Evolutionary conservation across 2,888 invertebrate genomes (phyloP).

Genomic region (Idaea aversata): DNA sequence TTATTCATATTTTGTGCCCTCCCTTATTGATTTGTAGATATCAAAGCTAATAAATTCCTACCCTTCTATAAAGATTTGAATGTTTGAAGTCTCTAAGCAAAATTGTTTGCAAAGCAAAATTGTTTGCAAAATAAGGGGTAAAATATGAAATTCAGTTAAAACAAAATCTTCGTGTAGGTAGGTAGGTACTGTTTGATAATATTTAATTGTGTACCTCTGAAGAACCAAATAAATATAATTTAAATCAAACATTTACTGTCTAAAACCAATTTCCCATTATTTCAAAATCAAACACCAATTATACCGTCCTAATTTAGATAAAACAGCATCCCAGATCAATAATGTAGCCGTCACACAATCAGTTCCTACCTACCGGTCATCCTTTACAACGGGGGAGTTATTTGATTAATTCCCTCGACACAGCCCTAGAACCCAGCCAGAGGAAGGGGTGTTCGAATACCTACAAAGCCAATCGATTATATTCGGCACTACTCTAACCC

Average conservation of each 20-base stretch:
- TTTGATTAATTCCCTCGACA: constrained; percentile 35
- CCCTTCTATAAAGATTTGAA: too few relatives aligned
- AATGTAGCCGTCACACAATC: background rate
- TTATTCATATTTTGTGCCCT: background rate
- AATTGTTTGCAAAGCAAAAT: too few relatives aligned
- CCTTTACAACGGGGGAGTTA: constrained; percentile 30
- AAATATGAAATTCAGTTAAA: too few relatives aligned
- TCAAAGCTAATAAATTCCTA: background rate
- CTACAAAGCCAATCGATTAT: constrained; percentile 61
- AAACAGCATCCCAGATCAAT: background rate
- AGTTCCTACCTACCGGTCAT: constrained; percentile 11
- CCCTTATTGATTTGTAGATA: background rate
- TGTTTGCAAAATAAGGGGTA: too few relatives aligned
- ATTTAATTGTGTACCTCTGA: too few relatives aligned
- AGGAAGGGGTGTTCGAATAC: constrained; percentile 55
- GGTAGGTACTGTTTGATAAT: too few relatives aligned
- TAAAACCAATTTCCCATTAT: background rate
- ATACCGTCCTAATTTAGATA: background rate
- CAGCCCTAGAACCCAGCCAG: constrained; percentile 52
- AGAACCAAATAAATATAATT: too few relatives aligned
- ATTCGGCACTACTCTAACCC: constrained; percentile 50
- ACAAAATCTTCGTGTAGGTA: too few relatives aligned
- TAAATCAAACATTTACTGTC: too few relatives aligned
- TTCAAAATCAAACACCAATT: background rate
- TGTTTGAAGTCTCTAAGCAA: too few relatives aligned